Base-by-base conservation (phyloP, 2,113 vertebrate species). In the Sciurus niger region DNA sequence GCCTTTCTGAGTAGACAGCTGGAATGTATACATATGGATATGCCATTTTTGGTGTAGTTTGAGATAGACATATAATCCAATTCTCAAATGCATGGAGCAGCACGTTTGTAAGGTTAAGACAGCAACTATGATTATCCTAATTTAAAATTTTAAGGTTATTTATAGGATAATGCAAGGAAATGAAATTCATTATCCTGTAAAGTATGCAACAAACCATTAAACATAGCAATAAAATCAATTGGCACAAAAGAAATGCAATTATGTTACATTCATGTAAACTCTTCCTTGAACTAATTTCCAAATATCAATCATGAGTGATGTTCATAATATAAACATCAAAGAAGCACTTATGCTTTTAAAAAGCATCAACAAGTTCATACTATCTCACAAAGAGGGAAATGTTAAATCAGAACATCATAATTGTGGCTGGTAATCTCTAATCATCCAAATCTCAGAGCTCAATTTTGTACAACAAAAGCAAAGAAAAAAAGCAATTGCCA, bases 151-250 rank as follows among this genome's bases (percentile, higher is more conserved):
- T 97, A 93, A 97, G 90, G 94, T 98, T 98, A 98, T 98, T 99
- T 99, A 98, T 98, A 98, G 90, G 80, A 97, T 96, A 98, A 98
- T 98, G 95, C 82, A 98, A 98, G 97, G 93, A 98, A 98, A 98
- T 98, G 43, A 93, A 97, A 98, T 98, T 98, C 97, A 98, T 98
- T 98, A 98, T 98, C 95, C 95, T 97, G 94, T 97, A 98, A 98
- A 97, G 95, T 97, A 98, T 98, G 97, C 95, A 98, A 98, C 97
- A 98, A 98, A 84, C 96, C 98, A 98, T 98, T 98, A 98, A 98
- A 97, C 88, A 97, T 58, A 92, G 96, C 93, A 98, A 98, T 98
- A 98, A 99, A 98, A 98, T 98, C 97, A 98, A 98, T 93, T 96
- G 97, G 96, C 96, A 98, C 96, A 98, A 97, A 96, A 95, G 94